phyloP scores from a whole-genome alignment of 2,113 vertebrate genomes.

The Platysternon megacephalum region DNA sequence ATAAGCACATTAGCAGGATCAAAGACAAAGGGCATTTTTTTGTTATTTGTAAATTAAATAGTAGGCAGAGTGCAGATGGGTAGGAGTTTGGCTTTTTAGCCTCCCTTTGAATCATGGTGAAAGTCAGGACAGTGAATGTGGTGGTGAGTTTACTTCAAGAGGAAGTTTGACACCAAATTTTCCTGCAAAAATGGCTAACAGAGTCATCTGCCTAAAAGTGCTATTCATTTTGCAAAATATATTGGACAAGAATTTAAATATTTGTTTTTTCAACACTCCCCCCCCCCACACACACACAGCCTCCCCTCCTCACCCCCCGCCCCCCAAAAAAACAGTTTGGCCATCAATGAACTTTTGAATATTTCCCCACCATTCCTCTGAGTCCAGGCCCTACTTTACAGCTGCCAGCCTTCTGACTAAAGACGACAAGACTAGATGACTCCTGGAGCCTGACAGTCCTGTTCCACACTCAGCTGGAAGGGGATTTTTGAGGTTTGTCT shows the following conservation, averaged over 20 bases:
- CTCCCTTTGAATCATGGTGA: not conserved
- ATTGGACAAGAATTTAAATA: not conserved
- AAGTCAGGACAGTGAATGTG: not conserved
- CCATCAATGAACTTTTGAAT: not conserved
- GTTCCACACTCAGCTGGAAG: not conserved
- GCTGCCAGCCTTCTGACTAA: not conserved
- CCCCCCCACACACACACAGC: not conserved
- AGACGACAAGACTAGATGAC: not conserved
- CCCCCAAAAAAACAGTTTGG: not conserved
- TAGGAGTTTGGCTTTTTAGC: not conserved
- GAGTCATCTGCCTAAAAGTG: not conserved
- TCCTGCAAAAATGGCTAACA: not conserved
- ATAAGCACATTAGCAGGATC: not conserved
- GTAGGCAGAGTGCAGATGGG: not conserved
- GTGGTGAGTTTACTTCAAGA: not conserved
- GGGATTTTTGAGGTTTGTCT: not conserved
- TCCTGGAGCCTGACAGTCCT: accelerated
- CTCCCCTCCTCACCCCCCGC: not conserved
- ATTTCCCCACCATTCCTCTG: not conserved
- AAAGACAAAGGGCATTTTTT: not conserved
- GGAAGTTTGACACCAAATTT: not conserved
- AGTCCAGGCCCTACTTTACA: not conserved
- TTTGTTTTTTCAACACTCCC: not conserved
- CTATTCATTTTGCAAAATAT: not conserved
- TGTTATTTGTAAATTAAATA: not conserved